Evolutionary conservation across 2,888 invertebrate species (phyloP), one percentile per base, ranked within the genome.

Genomic region (Metalampra italica): DNA sequence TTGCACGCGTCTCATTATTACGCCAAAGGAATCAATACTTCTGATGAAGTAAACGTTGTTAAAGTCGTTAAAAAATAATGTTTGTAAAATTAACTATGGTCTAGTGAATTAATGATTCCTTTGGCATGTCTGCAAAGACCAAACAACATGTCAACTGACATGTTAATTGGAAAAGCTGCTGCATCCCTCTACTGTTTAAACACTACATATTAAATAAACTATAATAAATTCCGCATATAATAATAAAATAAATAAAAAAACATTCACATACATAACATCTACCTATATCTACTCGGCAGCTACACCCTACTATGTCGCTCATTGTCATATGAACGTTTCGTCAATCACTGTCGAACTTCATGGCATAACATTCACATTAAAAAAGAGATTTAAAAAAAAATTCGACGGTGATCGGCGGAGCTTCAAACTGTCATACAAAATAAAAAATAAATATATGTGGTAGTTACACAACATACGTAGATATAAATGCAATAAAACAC

Each of bases 231-330:
- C 14, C 34, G 22, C 22, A 22, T 22, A 22, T 22, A 22, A 22
- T 22, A 22, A 22, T 22, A 3, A n/a, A 34, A 34, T n/a, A n/a
- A 36, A 29, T 13, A 39, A 44, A 32, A 59, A 53, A 61, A 71
- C 75, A 77, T 74, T 69, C 79, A 80, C 79, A 81, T 81, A 82
- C 84, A 84, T 84, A 86, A 85, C 85, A 86, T 85, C 87, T 87
- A 86, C 86, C 86, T 86, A 76, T 73, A 75, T 79, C 82, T 82
- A 82, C 82, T 65, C 66, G 62, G 65, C 69, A 59, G 54, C 62
- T 62, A 62, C 62, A 62, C 61, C 62, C 63, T 51, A 4, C 29
- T 15, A 36, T 9, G 41, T 47, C 52, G 54, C 47, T 42, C 47
- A 29, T 52, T 43, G 46, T 50, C 12, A 47, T 52, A 58, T 59